Percentiles rank a stretch among this genome's conserved stretches.
These are phyloP conservation scores for Anolis carolinensis DNA, from an alignment of 2,113 vertebrate species.

Conservation along the genomic window DNA sequence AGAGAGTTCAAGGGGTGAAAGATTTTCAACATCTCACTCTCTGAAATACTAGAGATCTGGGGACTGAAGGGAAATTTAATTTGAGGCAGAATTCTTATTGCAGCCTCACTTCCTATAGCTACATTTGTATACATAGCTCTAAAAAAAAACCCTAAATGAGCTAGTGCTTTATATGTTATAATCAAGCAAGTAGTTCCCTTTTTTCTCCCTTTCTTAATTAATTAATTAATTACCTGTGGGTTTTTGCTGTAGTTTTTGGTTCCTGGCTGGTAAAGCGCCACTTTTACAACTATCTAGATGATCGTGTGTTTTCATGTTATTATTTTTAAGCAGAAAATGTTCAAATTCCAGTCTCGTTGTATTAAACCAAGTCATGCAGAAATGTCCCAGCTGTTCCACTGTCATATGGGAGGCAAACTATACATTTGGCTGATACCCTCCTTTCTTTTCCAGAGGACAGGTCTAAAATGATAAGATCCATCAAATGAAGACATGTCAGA, in stretches of 20 bases:
- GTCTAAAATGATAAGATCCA: constrained; percentile 51
- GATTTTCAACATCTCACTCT: too few species aligned
- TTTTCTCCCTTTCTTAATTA: neutral
- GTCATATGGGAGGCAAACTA: constrained; percentile 60
- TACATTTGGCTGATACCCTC: constrained; percentile 26
- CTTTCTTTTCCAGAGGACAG: constrained; percentile 54
- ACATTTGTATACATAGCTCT: too few species aligned
- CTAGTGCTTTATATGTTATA: constrained; percentile 1
- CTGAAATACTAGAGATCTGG: too few species aligned
- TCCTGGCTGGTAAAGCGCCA: constrained; percentile 49
- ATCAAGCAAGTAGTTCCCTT: neutral
- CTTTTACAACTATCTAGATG: constrained; percentile 57
- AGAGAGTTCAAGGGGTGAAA: too few species aligned
- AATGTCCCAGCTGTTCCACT: constrained; percentile 71
- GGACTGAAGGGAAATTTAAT: too few species aligned
- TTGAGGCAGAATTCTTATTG: too few species aligned
- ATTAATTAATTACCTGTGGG: constrained; percentile 25
- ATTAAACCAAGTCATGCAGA: constrained; percentile 72
- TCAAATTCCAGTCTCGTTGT: constrained; percentile 70
- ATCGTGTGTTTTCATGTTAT: constrained; percentile 45
- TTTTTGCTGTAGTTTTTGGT: constrained; percentile 38
- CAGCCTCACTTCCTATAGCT: too few species aligned
- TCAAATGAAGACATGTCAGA: constrained; percentile 48
- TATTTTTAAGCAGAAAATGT: constrained; percentile 61
- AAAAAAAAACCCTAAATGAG: neutral